Conservation (phyloP, 2,797 vertebrate species). For the Silurus aristotelis region DNA sequence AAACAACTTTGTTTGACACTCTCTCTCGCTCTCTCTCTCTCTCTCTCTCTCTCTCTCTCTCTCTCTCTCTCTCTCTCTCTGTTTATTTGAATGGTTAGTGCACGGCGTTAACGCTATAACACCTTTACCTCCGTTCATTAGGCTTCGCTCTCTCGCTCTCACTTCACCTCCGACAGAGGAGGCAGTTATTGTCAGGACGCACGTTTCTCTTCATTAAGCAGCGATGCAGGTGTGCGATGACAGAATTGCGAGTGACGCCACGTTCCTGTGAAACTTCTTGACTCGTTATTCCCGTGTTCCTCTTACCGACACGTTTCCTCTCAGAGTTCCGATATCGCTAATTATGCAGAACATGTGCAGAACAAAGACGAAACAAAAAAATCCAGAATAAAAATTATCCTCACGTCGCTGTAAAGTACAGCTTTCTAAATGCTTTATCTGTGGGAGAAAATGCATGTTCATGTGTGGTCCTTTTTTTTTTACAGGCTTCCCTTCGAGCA, state of each 20-base stretch:
- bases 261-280: slow-evolving; percentile 17
- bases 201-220: background rate
- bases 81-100: background rate
- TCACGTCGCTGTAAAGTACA: background rate
- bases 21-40: background rate
- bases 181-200: background rate
- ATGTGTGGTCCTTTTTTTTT: slow-evolving; percentile 38
- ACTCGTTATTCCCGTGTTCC: background rate
- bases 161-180: background rate
- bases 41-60: background rate
- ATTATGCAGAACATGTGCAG: background rate
- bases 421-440: background rate
- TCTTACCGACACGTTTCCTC: background rate
- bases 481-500: slow-evolving; percentile 87
- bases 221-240: slow-evolving; percentile 12
- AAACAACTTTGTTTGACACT: no score
- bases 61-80: background rate
- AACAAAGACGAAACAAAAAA: background rate
- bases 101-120: background rate
- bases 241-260: background rate
- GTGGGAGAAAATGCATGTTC: slow-evolving; percentile 14
- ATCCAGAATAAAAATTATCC: background rate
- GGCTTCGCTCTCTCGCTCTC: background rate
- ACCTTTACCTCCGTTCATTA: background rate
- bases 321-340: slow-evolving; percentile 18